phyloP scores from a whole-genome alignment of 1,140 invertebrate species.

The Tenebrio molitor region DNA sequence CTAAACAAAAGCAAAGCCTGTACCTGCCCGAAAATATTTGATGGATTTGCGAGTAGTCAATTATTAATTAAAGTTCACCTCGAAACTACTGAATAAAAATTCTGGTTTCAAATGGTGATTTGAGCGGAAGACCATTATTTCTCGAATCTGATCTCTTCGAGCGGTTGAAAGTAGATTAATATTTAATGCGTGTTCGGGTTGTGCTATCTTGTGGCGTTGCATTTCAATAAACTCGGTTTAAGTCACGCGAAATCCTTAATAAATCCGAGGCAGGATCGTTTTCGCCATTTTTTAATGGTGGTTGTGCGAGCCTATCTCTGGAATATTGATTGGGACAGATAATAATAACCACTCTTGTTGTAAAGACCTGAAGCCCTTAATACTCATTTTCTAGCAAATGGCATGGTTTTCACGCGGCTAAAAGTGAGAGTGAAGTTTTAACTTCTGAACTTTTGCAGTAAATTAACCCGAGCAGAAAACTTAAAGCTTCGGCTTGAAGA shows the following conservation, averaged over 20 bases:
- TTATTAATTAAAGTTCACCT: too few relatives aligned
- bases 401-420: neutral
- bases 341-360: neutral
- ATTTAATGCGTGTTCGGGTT: neutral
- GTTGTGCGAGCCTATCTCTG: neutral
- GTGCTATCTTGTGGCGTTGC: neutral
- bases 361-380: neutral
- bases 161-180: neutral
- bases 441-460: neutral
- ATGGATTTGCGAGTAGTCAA: too few relatives aligned
- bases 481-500: neutral
- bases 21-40: too few relatives aligned
- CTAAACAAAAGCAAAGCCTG: too few relatives aligned
- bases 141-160: too few relatives aligned
- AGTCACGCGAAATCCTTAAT: neutral
- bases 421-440: neutral
- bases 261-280: neutral
- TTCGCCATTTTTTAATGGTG: neutral
- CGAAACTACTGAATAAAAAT: too few relatives aligned
- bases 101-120: too few relatives aligned
- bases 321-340: neutral
- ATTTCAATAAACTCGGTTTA: neutral
- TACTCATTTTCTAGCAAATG: neutral
- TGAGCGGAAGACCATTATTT: too few relatives aligned
- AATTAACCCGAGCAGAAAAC: neutral